Evolutionary conservation across 2,113 vertebrate genomes (phyloP).

Genomic region (Galbula dea): DNA sequence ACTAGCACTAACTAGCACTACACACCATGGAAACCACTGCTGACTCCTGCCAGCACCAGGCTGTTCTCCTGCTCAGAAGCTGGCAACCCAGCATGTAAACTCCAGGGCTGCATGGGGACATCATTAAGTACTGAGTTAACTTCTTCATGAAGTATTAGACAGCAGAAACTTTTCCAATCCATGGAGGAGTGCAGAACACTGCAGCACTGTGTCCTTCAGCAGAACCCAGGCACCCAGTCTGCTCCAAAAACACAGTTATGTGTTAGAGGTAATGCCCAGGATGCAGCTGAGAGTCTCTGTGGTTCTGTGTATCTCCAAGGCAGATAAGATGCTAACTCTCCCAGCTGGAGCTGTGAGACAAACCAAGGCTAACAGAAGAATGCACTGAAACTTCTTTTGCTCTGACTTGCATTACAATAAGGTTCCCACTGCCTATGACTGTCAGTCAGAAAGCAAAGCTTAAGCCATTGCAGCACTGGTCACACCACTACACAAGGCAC

Average conservation of each 20-base stretch:
- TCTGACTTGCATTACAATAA: neutral
- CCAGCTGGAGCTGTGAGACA: neutral
- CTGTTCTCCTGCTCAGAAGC: neutral
- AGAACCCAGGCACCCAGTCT: neutral
- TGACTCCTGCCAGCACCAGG: neutral
- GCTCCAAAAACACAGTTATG: neutral
- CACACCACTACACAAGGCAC: neutral
- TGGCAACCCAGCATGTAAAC: neutral
- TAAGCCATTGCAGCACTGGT: neutral
- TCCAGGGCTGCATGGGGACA: neutral
- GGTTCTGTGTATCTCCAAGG: neutral
- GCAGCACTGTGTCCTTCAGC: neutral
- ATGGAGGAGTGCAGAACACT: neutral
- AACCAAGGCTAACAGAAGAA: neutral
- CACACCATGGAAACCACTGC: neutral
- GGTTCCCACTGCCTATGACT: neutral
- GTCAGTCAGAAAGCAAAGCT: neutral
- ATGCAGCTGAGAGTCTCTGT: neutral
- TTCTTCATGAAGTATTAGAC: neutral
- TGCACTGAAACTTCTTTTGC: neutral
- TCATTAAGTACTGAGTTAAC: neutral
- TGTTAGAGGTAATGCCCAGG: neutral
- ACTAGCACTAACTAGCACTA: neutral
- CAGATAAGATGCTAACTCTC: neutral
- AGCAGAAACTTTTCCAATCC: neutral